phyloP scores from a whole-genome alignment of 2,888 invertebrate genomes.

The Eupithecia vulgata region DNA sequence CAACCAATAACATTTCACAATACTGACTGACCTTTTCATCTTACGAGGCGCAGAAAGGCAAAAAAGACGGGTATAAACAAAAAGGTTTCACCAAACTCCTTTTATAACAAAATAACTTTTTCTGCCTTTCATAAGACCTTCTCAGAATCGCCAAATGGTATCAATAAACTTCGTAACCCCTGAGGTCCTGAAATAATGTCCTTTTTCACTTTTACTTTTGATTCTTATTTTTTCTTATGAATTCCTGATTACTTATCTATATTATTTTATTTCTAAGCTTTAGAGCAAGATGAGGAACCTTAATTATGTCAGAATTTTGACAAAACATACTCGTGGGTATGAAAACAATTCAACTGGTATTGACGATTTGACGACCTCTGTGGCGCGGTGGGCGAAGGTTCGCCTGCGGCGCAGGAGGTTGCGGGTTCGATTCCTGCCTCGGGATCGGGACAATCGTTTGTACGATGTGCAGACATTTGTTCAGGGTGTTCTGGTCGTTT shows the following conservation, averaged over 20 bases:
- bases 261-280: background rate
- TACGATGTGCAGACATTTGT: no score
- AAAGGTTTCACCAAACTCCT: background rate
- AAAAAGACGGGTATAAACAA: background rate
- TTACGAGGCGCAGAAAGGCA: background rate
- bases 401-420: no score
- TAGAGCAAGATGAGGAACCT: background rate
- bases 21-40: background rate
- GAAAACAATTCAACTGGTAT: no score
- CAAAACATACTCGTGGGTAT: no score
- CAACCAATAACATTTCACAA: background rate
- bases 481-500: no score
- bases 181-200: background rate
- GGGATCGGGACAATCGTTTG: no score
- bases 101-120: background rate
- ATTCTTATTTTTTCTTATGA: background rate
- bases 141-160: background rate
- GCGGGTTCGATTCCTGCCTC: no score
- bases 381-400: no score
- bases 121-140: background rate
- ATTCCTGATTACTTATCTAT: background rate
- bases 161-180: slow-evolving; percentile 3
- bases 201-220: background rate
- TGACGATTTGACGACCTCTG: no score
- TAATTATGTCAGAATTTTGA: background rate